A percentile compares a stretch with the other conserved stretches of the same genome.
phyloP scores from a whole-genome alignment of 2,888 invertebrate genomes.

The Pseudococcus longispinus region DNA sequence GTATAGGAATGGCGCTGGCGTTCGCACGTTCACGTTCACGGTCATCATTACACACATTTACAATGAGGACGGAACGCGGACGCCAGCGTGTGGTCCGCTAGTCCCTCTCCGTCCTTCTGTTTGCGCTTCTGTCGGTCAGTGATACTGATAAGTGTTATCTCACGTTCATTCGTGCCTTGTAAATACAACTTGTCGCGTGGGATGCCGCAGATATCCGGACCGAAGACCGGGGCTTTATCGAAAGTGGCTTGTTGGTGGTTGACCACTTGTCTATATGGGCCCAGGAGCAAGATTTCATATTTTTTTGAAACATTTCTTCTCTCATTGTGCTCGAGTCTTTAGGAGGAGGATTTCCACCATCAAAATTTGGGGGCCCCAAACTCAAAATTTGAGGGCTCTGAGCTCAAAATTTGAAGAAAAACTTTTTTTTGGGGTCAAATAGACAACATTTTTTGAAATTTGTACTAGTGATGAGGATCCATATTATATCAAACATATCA shows the following conservation, averaged over 20 bases:
- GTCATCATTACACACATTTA: background rate
- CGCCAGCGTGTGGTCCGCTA: background rate
- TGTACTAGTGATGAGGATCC: too few species aligned
- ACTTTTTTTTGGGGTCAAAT: too few species aligned
- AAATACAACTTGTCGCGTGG: background rate
- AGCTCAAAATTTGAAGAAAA: too few species aligned
- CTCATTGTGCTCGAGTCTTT: too few species aligned
- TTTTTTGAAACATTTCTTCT: too few species aligned
- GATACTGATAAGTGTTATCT: background rate
- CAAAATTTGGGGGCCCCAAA: too few species aligned
- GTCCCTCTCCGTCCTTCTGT: background rate
- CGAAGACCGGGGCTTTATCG: background rate
- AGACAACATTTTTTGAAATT: too few species aligned
- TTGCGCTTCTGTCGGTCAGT: background rate
- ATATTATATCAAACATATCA: too few species aligned
- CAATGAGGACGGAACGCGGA: background rate
- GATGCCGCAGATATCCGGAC: background rate
- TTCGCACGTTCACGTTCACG: slow-evolving; percentile 6
- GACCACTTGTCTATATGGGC: background rate
- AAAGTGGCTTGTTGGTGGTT: background rate
- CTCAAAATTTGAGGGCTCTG: too few species aligned
- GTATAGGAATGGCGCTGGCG: background rate
- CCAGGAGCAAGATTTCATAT: background rate
- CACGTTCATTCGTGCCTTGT: background rate
- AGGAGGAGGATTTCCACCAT: too few species aligned